Percentiles rank a stretch among this genome's conserved stretches.
These are phyloP conservation scores for Grallaria varia DNA, from an alignment of 2,113 vertebrate species.

Conservation along the genomic window DNA sequence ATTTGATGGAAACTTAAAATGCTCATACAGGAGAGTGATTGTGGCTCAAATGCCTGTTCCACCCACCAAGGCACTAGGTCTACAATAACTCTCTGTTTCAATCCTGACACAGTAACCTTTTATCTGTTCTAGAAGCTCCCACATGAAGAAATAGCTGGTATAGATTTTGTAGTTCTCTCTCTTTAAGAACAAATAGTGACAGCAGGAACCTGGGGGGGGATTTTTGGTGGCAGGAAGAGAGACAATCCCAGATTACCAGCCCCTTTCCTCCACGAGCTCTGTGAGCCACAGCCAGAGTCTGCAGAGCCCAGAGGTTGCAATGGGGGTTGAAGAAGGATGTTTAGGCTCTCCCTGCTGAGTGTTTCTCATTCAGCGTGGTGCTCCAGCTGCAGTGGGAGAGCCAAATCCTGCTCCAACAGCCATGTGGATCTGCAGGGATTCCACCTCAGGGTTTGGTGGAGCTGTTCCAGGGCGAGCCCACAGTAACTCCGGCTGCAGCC, in stretches of 20 bases:
- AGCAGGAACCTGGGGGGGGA: not conserved
- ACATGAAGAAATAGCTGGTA: constrained; percentile 30
- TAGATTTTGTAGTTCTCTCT: not conserved
- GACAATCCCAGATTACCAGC: not conserved
- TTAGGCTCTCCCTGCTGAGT: not conserved
- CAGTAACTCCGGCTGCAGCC: not conserved
- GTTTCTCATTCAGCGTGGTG: not conserved
- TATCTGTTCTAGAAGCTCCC: constrained; percentile 50
- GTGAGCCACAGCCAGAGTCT: not conserved
- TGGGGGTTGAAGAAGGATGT: not conserved
- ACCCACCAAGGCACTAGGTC: not conserved
- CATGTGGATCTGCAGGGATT: not conserved
- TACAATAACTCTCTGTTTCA: constrained; percentile 29
- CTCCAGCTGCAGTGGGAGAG: not conserved
- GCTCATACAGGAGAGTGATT: constrained; percentile 42
- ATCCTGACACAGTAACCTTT: constrained; percentile 13
- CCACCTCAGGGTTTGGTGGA: not conserved
- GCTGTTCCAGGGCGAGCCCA: not conserved
- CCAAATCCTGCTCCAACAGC: not conserved
- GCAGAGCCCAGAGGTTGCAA: not conserved
- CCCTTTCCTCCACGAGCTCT: not conserved
- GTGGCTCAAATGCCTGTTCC: constrained; percentile 51
- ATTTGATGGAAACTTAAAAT: constrained; percentile 23
- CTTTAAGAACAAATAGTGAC: not conserved
- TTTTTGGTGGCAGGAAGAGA: not conserved